A percentile compares a stretch with the other conserved stretches of the same genome.
phyloP scores from a whole-genome alignment of 1,140 invertebrate species.

The Pteromalus puparum region DNA sequence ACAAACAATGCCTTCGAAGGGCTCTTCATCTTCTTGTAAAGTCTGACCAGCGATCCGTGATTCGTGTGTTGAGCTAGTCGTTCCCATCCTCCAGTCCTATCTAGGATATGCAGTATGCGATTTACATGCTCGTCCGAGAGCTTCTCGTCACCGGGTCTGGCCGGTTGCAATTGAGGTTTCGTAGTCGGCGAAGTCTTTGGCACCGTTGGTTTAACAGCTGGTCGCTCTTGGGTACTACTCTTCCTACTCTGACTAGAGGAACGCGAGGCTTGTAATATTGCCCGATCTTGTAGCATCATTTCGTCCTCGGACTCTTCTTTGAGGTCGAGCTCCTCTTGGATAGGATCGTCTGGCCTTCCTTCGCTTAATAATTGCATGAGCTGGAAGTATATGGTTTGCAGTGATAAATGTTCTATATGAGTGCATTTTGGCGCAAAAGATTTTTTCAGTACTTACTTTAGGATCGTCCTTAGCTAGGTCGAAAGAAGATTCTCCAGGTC shows the following conservation, averaged over 20 bases:
- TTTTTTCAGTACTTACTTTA: slow-evolving; percentile 58
- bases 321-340: slow-evolving; percentile 33
- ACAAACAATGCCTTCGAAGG: slow-evolving; percentile 59
- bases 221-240: not conserved
- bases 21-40: slow-evolving; percentile 54
- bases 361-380: slow-evolving; percentile 57
- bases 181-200: not conserved
- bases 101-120: slow-evolving; percentile 62
- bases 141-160: slow-evolving; percentile 1
- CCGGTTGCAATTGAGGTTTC: not conserved
- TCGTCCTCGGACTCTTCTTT: slow-evolving; percentile 53
- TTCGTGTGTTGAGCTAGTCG: slow-evolving; percentile 66
- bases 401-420: not conserved
- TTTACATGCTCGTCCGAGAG: slow-evolving; percentile 58
- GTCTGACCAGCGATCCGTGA: slow-evolving; percentile 63
- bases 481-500: slow-evolving; percentile 63
- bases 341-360: not conserved
- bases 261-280: not conserved
- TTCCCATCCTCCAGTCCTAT: slow-evolving; percentile 67
- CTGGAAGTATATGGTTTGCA: slow-evolving; percentile 45
- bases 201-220: not conserved
- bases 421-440: not conserved
- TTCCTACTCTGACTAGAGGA: not conserved
- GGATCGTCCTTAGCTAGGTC: slow-evolving; percentile 67
- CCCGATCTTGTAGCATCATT: slow-evolving; percentile 35